These are phyloP conservation scores for Lacerta bilineata DNA, from an alignment of 2,797 vertebrate genomes.

Conservation along the genomic window DNA sequence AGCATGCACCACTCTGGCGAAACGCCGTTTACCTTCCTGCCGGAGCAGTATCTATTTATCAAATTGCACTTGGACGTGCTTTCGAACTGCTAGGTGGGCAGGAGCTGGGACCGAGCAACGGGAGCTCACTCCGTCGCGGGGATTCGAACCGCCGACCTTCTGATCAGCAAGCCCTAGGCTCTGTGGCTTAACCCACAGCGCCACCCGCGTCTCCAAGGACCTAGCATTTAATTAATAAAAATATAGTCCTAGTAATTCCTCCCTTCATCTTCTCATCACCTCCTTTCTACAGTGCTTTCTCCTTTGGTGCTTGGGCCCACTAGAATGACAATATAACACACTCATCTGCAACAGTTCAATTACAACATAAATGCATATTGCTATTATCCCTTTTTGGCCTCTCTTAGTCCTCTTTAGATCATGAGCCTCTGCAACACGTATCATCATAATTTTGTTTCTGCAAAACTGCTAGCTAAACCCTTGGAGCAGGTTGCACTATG, in stretches of 20 bases:
- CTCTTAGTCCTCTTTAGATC: conserved; percentile 1
- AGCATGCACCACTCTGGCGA: no score
- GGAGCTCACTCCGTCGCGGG: no score
- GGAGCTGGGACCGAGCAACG: no score
- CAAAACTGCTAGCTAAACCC: neutral
- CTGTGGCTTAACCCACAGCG: no score
- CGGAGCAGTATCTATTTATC: no score
- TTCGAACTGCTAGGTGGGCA: no score
- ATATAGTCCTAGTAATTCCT: neutral
- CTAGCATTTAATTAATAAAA: neutral
- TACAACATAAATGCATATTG: neutral
- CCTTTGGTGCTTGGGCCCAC: neutral
- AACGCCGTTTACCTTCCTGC: no score
- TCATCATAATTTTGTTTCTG: neutral
- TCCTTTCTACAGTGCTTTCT: neutral
- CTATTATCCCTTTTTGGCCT: neutral
- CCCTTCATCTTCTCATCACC: no score
- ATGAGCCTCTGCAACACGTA: neutral
- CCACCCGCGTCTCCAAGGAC: neutral
- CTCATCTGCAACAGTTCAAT: neutral
- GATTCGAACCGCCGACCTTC: no score
- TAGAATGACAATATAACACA: neutral
- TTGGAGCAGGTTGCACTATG: conserved; percentile 10
- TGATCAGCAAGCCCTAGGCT: no score
- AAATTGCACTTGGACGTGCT: no score